Base-by-base conservation (phyloP, 2,113 vertebrate genomes). In the human region DNA sequence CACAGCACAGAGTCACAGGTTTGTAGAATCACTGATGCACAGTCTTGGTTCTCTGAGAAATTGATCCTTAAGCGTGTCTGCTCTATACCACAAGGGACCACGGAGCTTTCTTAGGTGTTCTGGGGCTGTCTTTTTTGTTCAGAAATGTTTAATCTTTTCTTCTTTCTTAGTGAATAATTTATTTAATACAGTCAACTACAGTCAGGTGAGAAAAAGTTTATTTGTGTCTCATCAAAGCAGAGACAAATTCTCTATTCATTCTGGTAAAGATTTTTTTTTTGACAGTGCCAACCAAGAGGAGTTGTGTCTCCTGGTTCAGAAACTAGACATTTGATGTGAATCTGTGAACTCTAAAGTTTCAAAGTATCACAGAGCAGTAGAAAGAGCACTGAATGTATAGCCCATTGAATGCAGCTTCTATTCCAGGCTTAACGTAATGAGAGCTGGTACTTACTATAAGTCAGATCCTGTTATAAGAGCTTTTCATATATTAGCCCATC, bases 141-240 rank as follows among this genome's bases (percentile, higher is more conserved):
- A 97, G 86, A 93, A 91, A 92, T 55, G 13, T 64, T 92, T 30
- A 90, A 40, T 22, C 23, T 92, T 95, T 96, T 90, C 43, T 17
- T 96, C 73, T 93, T 70, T 94, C 57, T 55, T 17, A 83, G 76
- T 94, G 80, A 98, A 96, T 98, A 92, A 97, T 96, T 97, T 95
- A 97, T 95, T 92, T 73, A 94, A 95, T 89, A 84, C 48, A 86
- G 81, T 91, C 83, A 90, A 35, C 38, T 93, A 64, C 4, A 90
- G 57, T 52, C 43, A 70, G 43, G 9, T 55, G 75, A 93, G 82
- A 45, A 43, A n/a, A 55, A 20, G 5, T 40, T 87, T 32, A 86
- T 76, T 88, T 86, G 23, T 70, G 12, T 90, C 59, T 97, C 73
- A 88, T 97, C 83, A 90, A 93, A 92, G 72, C 23, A 87, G 45